phyloP scores from a whole-genome alignment of 2,113 vertebrate species.

The Sinocyclocheilus rhinocerous region DNA sequence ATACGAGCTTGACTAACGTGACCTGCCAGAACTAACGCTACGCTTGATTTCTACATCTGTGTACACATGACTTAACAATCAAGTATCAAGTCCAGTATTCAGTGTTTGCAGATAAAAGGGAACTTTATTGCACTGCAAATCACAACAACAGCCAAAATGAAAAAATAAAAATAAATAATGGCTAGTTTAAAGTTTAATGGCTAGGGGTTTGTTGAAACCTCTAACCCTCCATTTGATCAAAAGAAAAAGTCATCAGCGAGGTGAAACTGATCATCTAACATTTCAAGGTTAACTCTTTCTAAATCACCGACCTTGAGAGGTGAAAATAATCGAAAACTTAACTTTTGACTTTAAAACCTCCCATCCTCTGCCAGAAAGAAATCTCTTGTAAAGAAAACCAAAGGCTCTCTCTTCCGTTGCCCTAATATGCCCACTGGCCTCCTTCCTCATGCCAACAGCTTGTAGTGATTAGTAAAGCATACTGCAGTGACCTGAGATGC shows the following conservation, averaged over 20 bases:
- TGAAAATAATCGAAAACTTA: background rate
- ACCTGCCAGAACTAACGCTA: no score
- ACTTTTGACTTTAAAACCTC: no score
- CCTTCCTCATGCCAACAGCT: constrained; percentile 71
- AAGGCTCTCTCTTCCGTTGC: constrained; percentile 52
- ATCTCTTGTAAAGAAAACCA: constrained; percentile 39
- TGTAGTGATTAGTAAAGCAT: constrained; percentile 78
- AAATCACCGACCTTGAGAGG: constrained; percentile 36
- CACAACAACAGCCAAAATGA: no score
- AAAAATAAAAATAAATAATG: no score
- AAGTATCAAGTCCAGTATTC: no score
- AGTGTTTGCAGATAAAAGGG: no score
- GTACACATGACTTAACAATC: no score
- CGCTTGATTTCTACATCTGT: no score
- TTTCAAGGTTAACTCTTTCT: background rate
- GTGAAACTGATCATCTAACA: background rate
- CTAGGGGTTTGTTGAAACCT: background rate
- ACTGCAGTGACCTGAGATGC: constrained; percentile 75
- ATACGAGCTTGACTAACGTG: no score
- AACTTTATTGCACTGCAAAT: no score
- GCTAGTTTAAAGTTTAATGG: background rate
- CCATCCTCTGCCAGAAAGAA: constrained; percentile 36
- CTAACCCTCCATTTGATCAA: background rate
- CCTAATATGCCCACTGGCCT: constrained; percentile 9
- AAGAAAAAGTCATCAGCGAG: background rate